Evolutionary conservation across 2,113 vertebrate genomes (phyloP).

Genomic region (Phalacrocorax carbo): DNA sequence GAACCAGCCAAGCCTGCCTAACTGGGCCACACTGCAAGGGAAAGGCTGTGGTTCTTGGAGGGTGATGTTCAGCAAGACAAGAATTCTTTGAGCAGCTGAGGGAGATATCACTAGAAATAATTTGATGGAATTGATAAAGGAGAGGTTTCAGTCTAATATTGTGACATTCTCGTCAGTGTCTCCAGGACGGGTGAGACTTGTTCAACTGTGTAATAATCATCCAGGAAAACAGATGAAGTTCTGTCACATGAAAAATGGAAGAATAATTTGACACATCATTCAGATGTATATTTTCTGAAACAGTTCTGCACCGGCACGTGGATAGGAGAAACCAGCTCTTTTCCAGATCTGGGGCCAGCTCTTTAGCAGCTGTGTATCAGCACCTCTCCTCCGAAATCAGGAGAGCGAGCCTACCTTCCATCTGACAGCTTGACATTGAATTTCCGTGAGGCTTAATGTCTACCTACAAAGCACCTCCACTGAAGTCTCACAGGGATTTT

Average conservation of each 20-base stretch:
- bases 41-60: neutral
- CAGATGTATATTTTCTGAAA: neutral
- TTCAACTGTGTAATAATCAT: neutral
- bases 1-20: neutral
- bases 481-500: neutral
- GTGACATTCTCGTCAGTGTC: neutral
- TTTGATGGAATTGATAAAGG: neutral
- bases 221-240: neutral
- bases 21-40: neutral
- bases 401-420: neutral
- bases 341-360: neutral
- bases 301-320: neutral
- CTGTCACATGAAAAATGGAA: slow-evolving; percentile 11
- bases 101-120: neutral
- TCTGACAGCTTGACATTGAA: neutral
- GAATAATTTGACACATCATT: neutral
- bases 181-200: neutral
- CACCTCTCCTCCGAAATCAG: neutral
- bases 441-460: neutral
- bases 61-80: neutral
- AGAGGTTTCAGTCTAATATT: neutral
- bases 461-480: neutral
- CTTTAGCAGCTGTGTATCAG: neutral
- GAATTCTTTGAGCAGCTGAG: neutral
- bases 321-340: neutral